phyloP scores from a whole-genome alignment of 2,888 invertebrate species.

The Stenurella melanura region DNA sequence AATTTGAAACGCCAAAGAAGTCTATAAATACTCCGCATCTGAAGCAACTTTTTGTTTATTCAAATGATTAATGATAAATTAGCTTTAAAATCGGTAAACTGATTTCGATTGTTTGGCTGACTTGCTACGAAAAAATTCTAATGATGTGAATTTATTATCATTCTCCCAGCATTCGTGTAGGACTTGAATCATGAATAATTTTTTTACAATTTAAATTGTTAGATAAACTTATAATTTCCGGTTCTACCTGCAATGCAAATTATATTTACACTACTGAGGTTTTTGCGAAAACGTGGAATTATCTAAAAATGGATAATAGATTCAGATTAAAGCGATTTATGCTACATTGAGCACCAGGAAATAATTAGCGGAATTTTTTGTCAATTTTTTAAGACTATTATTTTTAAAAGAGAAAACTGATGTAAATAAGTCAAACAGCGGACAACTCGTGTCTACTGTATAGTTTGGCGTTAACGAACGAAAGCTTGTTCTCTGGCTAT shows the following conservation, averaged over 20 bases:
- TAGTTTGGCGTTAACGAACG: background rate
- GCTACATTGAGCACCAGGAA: background rate
- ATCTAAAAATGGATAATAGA: background rate
- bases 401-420: conserved; percentile 1
- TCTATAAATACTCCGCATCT: too few species aligned
- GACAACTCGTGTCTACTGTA: background rate
- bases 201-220: background rate
- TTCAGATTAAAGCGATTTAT: background rate
- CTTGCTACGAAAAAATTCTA: background rate
- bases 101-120: too few species aligned
- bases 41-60: too few species aligned
- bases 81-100: too few species aligned
- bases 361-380: background rate
- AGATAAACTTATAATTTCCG: background rate
- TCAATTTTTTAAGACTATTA: background rate
- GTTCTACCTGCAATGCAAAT: background rate
- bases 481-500: too few species aligned
- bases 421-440: background rate
- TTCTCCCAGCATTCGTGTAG: background rate
- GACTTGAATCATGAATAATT: background rate
- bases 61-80: too few species aligned
- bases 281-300: background rate
- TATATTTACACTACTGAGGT: background rate
- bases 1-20: too few species aligned
- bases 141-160: background rate